phyloP scores from a whole-genome alignment of 2,113 vertebrate species.

The Emberiza fucata region DNA sequence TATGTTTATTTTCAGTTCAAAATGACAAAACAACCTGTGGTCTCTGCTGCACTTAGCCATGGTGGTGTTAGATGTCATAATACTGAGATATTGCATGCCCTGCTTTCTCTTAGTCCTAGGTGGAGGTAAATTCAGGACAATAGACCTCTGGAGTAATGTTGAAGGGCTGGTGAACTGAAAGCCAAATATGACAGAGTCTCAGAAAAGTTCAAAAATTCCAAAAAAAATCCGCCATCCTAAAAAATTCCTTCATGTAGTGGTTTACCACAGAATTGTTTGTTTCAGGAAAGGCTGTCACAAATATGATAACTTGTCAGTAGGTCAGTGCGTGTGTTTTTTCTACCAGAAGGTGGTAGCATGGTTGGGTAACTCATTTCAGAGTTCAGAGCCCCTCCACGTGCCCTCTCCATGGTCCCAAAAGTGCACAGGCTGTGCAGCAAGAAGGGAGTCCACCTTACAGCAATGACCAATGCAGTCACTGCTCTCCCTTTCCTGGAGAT shows the following conservation, averaged over 20 bases:
- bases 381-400: background rate
- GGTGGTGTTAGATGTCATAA: background rate
- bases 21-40: background rate
- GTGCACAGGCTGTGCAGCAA: background rate
- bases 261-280: background rate
- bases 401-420: background rate
- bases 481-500: background rate
- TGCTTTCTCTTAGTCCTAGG: background rate
- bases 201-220: background rate
- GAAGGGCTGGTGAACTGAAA: background rate
- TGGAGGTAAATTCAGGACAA: background rate
- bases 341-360: rapidly evolving
- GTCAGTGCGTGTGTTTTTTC: background rate
- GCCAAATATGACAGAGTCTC: background rate
- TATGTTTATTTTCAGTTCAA: background rate
- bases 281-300: background rate
- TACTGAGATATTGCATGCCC: background rate
- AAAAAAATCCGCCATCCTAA: background rate
- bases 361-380: background rate
- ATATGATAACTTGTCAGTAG: rapidly evolving
- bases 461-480: background rate
- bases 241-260: background rate
- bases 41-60: background rate
- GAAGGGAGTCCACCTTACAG: background rate
- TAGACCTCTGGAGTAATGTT: background rate